Evolutionary conservation across 2,113 vertebrate genomes (phyloP).

Genomic region (Rana temporaria): DNA sequence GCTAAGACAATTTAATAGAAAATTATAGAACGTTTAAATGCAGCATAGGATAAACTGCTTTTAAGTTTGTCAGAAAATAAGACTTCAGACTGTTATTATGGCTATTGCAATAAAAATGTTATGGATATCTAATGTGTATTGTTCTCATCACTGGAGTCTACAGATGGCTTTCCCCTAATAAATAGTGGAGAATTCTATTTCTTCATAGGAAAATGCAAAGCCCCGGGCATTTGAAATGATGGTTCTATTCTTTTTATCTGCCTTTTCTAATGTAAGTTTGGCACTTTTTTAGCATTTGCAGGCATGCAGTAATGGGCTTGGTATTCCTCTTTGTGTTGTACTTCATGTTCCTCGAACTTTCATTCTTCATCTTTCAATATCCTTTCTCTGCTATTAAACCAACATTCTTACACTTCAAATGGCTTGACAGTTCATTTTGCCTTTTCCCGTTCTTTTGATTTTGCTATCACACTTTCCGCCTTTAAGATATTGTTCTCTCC

Average conservation of each 20-base stretch:
- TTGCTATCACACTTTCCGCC: constrained; percentile 46
- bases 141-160: no score
- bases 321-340: constrained; percentile 12
- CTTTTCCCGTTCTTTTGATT: constrained; percentile 19
- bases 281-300: constrained; percentile 6
- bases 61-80: no score
- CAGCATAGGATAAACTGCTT: no score
- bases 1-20: no score
- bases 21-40: no score
- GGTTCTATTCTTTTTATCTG: constrained; percentile 8
- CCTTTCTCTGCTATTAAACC: constrained; percentile 23
- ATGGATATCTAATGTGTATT: no score
- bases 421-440: constrained; percentile 48
- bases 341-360: constrained; percentile 15
- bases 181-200: no score
- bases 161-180: no score
- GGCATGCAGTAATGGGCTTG: background rate
- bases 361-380: constrained; percentile 40
- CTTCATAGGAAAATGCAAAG: no score
- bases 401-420: constrained; percentile 12
- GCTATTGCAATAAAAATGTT: no score
- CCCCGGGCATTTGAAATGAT: background rate
- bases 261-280: background rate
- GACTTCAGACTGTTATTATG: no score
- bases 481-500: constrained; percentile 40